phyloP scores from a whole-genome alignment of 2,888 invertebrate species.

The Lasiommata megera region DNA sequence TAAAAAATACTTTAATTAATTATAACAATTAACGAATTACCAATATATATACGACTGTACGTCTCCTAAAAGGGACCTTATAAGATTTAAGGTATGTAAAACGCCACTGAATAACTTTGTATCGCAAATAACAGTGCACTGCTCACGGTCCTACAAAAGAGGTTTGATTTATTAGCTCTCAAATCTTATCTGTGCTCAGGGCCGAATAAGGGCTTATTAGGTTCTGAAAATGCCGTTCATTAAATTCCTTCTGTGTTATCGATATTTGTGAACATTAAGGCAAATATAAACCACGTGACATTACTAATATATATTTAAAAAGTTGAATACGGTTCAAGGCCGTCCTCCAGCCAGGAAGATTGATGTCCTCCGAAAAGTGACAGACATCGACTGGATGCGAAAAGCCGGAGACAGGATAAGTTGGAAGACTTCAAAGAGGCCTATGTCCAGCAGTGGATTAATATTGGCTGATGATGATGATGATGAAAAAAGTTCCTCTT shows the following conservation, averaged over 20 bases:
- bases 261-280: background rate
- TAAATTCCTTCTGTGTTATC: background rate
- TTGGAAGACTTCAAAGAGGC: too few species aligned
- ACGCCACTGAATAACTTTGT: constrained; percentile 44
- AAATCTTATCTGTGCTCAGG: constrained; percentile 13
- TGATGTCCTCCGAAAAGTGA: too few species aligned
- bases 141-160: background rate
- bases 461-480: too few species aligned
- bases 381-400: too few species aligned
- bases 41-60: background rate
- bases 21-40: too few species aligned
- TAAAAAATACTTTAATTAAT: too few species aligned
- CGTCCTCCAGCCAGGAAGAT: too few species aligned
- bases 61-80: constrained; percentile 47
- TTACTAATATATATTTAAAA: too few species aligned
- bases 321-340: too few species aligned
- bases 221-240: background rate
- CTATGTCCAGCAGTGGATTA: too few species aligned
- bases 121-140: constrained; percentile 22
- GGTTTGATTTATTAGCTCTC: constrained; percentile 14
- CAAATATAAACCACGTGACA: background rate
- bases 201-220: background rate
- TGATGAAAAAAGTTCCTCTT: too few species aligned
- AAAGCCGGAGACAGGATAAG: too few species aligned
- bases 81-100: constrained; percentile 43